phyloP scores from a whole-genome alignment of 1,140 invertebrate genomes.

The Cephus cinctus region DNA sequence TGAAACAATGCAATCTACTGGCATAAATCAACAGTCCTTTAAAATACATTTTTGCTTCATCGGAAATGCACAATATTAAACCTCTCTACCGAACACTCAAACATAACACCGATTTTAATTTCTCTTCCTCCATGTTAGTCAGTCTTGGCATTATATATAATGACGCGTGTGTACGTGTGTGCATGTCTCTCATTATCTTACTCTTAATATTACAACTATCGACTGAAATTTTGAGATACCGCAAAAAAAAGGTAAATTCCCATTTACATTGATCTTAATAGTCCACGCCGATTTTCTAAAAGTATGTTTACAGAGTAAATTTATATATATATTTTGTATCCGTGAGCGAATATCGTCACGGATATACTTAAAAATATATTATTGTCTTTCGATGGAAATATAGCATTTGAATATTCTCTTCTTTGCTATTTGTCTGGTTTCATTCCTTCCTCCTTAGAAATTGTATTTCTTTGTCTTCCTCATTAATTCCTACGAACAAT shows the following conservation, averaged over 20 bases:
- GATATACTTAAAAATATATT: constrained; percentile 56
- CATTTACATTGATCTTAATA: too few species aligned
- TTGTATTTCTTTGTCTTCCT: too few species aligned
- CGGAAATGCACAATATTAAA: constrained; percentile 42
- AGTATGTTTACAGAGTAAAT: constrained; percentile 38
- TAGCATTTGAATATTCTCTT: constrained; percentile 51
- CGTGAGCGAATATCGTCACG: background rate
- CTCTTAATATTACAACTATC: too few species aligned
- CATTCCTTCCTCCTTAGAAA: too few species aligned
- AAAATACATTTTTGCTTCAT: constrained; percentile 41
- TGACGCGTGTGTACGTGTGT: constrained; percentile 41
- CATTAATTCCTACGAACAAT: too few species aligned
- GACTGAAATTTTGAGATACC: too few species aligned
- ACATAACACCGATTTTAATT: constrained; percentile 51
- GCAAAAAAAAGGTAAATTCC: too few species aligned
- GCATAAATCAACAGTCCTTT: constrained; percentile 52
- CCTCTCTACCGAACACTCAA: constrained; percentile 54
- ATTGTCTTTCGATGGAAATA: constrained; percentile 57
- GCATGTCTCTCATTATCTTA: too few species aligned
- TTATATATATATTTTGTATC: constrained; percentile 27
- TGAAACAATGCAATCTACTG: constrained; percentile 48
- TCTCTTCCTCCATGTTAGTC: constrained; percentile 35
- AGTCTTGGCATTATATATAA: constrained; percentile 52
- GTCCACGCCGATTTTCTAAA: too few species aligned
- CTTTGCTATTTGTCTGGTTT: too few species aligned